These are phyloP conservation scores for Alsophila aescularia DNA, from an alignment of 2,888 invertebrate species.

Conservation along the genomic window DNA sequence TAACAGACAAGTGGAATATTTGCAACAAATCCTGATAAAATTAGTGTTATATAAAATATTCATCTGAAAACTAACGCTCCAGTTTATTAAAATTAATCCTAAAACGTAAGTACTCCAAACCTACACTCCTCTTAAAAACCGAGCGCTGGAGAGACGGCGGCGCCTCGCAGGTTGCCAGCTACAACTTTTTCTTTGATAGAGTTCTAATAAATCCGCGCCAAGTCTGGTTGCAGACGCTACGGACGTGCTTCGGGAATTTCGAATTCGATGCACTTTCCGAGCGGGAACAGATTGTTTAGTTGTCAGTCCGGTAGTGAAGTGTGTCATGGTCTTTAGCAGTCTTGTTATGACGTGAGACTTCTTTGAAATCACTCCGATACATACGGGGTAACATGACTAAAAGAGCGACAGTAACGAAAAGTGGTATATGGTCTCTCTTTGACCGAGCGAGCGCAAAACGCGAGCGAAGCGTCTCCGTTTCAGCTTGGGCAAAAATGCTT, in stretches of 20 bases:
- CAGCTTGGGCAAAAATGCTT: too few relatives aligned
- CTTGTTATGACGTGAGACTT: background rate
- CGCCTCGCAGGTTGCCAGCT: conserved; percentile 72
- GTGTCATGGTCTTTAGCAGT: background rate
- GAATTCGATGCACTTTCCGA: conserved; percentile 49
- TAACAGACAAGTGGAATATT: too few relatives aligned
- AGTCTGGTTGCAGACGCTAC: conserved; percentile 64
- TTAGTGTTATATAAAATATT: too few relatives aligned
- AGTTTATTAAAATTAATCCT: background rate
- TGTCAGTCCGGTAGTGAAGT: conserved; percentile 18
- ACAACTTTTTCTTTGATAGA: conserved; percentile 81
- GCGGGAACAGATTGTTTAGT: conserved; percentile 37
- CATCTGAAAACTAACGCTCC: too few relatives aligned
- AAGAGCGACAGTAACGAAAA: too few relatives aligned
- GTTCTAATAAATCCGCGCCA: conserved; percentile 73
- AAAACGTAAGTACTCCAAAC: conserved; percentile 12
- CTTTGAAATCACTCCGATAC: background rate
- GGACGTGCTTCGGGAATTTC: conserved; percentile 55
- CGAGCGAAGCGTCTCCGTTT: too few relatives aligned
- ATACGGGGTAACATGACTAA: too few relatives aligned
- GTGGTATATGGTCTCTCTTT: too few relatives aligned
- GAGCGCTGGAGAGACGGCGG: conserved; percentile 59
- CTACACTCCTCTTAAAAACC: conserved; percentile 45
- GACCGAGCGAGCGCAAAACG: too few relatives aligned
- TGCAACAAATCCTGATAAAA: too few relatives aligned